phyloP scores from a whole-genome alignment of 2,888 invertebrate genomes.

The Meteorus cinctellus region DNA sequence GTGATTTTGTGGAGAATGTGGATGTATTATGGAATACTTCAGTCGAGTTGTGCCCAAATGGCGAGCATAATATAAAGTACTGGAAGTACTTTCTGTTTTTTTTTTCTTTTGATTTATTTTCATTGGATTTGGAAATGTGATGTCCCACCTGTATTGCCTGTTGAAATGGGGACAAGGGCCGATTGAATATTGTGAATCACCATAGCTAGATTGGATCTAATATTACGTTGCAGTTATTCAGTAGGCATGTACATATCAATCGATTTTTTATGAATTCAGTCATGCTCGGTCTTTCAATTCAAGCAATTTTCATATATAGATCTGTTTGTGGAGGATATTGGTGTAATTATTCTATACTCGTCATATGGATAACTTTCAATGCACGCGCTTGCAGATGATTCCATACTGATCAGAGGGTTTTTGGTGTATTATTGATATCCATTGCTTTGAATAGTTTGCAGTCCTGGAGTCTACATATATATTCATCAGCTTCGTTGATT shows the following conservation, averaged over 20 bases:
- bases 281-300: background rate
- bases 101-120: conserved; percentile 22
- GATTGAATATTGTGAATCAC: conserved; percentile 59
- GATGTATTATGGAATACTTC: no score
- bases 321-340: background rate
- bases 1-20: background rate
- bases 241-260: background rate
- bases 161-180: conserved; percentile 57
- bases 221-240: background rate
- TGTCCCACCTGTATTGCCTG: conserved; percentile 51
- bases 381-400: background rate
- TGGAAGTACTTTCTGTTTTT: background rate
- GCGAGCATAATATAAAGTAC: background rate
- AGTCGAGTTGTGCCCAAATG: no score
- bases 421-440: no score
- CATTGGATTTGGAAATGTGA: conserved; percentile 11
- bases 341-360: background rate
- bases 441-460: no score
- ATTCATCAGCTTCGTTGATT: no score
- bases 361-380: background rate
- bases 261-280: background rate
- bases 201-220: conserved; percentile 55
- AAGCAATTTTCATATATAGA: background rate
- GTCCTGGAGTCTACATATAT: no score
- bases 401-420: background rate